Evolutionary conservation across 2,113 vertebrate species (phyloP), one percentile per base, ranked within the genome.

Genomic region (Choloepus hoffmanni): DNA sequence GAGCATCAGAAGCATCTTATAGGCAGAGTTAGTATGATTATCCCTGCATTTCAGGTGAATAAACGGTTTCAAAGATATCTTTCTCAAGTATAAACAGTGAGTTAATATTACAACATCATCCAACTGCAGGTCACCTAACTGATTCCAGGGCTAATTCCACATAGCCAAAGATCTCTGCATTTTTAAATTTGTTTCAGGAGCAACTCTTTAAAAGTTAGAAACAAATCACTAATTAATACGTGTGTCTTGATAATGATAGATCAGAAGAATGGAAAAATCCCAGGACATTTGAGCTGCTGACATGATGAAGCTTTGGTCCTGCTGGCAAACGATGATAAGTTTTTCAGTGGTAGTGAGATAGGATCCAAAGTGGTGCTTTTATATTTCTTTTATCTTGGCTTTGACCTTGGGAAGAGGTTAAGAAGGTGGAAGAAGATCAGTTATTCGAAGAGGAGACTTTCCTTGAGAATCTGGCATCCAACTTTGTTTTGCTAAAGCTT

Each of bases 331-430:
- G 5, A 0, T 11, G 0, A 86, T 50, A 90, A 74, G 40, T 84
- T 85, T 55, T 68, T 95, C 90, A 63, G 78, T 11, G 4, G 11
- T 53, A 68, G 67, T 53, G 67, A 92, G 92, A 74, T 77, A 84
- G 33, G 68, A 84, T 87, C 92, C 95, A 91, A 87, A 48, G 45
- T 90, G 96, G 89, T 1, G 4, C 33, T 89, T 92, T 72, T 65
- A 1, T 76, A 65, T 88, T 89, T 82, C 50, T 92, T 97, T 97
- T 96, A 88, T 97, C 93, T 96, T 92, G 95, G 87, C 89, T 63
- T 89, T 53, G 8, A 85, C 93, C 93, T 95, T 94, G 93, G 86
- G 60, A 97, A 89, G 16, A 96, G 7, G 78, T 70, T 94, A 74
- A 91, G 78, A 83, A 77, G 62, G 50, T 67, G 36, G 0, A 55